Conservation (phyloP, 2,888 invertebrate genomes). For the Drosophila niveifrons region DNA sequence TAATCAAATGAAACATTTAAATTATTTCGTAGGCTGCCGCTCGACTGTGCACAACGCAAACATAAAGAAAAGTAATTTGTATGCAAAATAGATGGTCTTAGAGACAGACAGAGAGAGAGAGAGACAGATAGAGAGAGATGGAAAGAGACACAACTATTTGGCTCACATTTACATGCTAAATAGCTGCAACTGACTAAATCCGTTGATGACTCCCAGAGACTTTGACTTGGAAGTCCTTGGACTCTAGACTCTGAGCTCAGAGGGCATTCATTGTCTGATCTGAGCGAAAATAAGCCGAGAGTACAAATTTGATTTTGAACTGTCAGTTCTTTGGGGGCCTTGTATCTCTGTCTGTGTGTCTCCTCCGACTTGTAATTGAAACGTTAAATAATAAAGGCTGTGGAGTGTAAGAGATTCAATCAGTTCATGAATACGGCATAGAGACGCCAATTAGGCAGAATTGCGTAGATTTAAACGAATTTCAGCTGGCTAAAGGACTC, state of each 20-base stretch:
- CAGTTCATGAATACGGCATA: conserved; percentile 63
- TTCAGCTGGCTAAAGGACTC: conserved; percentile 42
- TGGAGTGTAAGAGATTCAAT: conserved; percentile 70
- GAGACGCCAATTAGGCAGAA: conserved; percentile 60
- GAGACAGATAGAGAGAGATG: neutral
- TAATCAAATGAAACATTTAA: conserved; percentile 81
- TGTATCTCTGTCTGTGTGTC: conserved; percentile 10
- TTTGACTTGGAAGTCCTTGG: conserved; percentile 2
- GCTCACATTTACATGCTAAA: conserved; percentile 79
- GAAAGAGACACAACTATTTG: conserved; percentile 48
- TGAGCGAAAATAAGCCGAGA: conserved; percentile 48
- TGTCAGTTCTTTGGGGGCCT: conserved; percentile 35
- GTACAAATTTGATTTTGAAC: conserved; percentile 69
- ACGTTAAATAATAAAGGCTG: conserved; percentile 78
- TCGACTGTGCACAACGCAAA: conserved; percentile 49
- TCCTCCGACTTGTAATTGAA: conserved; percentile 67
- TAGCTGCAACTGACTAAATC: conserved; percentile 68
- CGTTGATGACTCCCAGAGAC: conserved; percentile 58
- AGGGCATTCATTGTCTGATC: conserved; percentile 62
- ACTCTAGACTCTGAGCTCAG: conserved; percentile 6
- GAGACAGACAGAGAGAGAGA: neutral
- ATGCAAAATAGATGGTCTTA: conserved; percentile 71
- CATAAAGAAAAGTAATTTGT: conserved; percentile 81
- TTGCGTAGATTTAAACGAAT: conserved; percentile 58
- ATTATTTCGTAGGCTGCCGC: conserved; percentile 71